phyloP scores from a whole-genome alignment of 2,797 vertebrate species.

The Poeciliopsis turneri region DNA sequence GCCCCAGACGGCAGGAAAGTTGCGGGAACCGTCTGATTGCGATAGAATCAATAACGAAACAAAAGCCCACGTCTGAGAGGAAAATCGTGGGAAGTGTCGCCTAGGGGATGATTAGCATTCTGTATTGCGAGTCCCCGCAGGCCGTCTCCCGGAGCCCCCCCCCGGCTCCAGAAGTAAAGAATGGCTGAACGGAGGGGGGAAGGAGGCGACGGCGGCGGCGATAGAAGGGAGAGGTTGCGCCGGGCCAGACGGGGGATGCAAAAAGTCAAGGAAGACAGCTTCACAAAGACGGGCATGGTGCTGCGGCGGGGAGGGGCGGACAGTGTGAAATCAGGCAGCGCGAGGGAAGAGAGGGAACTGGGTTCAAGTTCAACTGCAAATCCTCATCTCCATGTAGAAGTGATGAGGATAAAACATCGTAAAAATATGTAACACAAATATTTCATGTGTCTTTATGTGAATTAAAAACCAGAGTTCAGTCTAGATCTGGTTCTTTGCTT shows the following conservation, averaged over 20 bases:
- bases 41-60: conserved; percentile 78
- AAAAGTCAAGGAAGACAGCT: conserved; percentile 79
- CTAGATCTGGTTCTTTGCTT: too few relatives aligned
- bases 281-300: conserved; percentile 73
- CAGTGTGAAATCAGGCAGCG: conserved; percentile 63
- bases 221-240: conserved; percentile 61
- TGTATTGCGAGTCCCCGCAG: conserved; percentile 67
- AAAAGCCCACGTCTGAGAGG: conserved; percentile 78
- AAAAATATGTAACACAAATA: background rate
- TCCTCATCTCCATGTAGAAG: conserved; percentile 47
- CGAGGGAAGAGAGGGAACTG: conserved; percentile 51
- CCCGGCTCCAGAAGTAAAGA: conserved; percentile 61
- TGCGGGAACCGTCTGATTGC: conserved; percentile 70
- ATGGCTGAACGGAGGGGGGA: conserved; percentile 58
- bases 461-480: too few relatives aligned
- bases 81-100: conserved; percentile 79
- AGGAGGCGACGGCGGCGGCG: conserved; percentile 36
- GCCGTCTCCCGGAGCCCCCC: conserved; percentile 71
- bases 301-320: conserved; percentile 42
- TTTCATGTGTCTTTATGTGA: too few relatives aligned
- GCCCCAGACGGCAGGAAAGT: conserved; percentile 74
- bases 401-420: conserved; percentile 42
- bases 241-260: conserved; percentile 74
- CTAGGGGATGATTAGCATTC: conserved; percentile 79
- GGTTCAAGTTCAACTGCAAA: conserved; percentile 79